These are phyloP conservation scores for Strigamia transsilvanica DNA, from an alignment of 2,888 invertebrate genomes.

Conservation along the genomic window DNA sequence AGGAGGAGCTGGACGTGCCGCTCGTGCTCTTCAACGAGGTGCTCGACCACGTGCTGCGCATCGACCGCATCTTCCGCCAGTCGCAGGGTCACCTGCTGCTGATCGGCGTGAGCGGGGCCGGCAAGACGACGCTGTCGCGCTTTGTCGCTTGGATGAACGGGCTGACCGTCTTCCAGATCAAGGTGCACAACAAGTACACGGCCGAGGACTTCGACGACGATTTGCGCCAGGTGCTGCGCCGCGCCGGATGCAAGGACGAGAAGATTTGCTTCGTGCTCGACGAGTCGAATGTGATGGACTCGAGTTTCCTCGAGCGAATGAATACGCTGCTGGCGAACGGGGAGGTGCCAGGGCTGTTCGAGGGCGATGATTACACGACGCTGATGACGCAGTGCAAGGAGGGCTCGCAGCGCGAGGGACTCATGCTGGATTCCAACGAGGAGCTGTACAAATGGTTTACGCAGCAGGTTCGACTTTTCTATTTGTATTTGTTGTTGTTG, in stretches of 20 bases:
- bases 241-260: conserved; percentile 78
- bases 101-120: conserved; percentile 98
- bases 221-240: conserved; percentile 72
- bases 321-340: conserved; percentile 98
- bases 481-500: too few species aligned
- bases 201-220: conserved; percentile 99
- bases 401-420: conserved; percentile 95
- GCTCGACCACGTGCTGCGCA: conserved; percentile 95
- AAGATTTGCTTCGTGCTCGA: conserved; percentile 99
- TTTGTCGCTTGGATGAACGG: conserved; percentile 99
- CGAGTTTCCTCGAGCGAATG: conserved; percentile 98
- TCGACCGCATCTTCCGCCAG: conserved; percentile 98
- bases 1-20: conserved; percentile 98
- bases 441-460: conserved; percentile 99
- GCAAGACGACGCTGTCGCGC: conserved; percentile 97
- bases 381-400: conserved; percentile 99
- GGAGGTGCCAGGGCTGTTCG: conserved; percentile 93
- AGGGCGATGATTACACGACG: conserved; percentile 98
- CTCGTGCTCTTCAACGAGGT: conserved; percentile 99
- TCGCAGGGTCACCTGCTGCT: conserved; percentile 97
- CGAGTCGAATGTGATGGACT: conserved; percentile 98
- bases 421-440: conserved; percentile 98
- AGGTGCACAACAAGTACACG: conserved; percentile 99
- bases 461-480: conserved; percentile 69
- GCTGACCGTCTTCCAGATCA: conserved; percentile 97